Evolutionary conservation across 1,140 invertebrate genomes (phyloP).

Genomic region (Penaeus chinensis): DNA sequence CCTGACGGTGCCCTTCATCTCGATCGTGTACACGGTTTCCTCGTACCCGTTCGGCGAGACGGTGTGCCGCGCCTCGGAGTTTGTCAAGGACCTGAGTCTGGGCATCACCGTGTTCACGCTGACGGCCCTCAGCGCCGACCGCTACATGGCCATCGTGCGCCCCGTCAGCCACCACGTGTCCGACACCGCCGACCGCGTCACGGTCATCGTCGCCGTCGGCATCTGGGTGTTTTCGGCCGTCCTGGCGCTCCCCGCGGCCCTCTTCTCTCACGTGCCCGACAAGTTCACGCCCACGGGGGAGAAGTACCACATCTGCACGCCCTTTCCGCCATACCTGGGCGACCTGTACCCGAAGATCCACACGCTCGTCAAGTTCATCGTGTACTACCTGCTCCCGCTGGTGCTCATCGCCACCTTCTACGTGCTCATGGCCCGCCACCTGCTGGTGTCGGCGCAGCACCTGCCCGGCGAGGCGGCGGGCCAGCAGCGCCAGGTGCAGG

Average conservation of each 20-base stretch:
- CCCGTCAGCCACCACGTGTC: conserved; percentile 49
- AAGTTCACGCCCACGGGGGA: conserved; percentile 59
- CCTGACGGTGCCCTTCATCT: conserved; percentile 83
- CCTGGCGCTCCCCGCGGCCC: conserved; percentile 72
- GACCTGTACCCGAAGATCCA: conserved; percentile 75
- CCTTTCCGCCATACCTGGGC: conserved; percentile 58
- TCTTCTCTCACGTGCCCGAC: conserved; percentile 53
- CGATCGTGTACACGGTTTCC: conserved; percentile 84
- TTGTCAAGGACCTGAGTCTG: conserved; percentile 91
- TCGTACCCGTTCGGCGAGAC: conserved; percentile 85
- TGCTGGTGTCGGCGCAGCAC: conserved; percentile 83
- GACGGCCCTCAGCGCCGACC: conserved; percentile 88
- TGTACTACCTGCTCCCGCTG: conserved; percentile 85
- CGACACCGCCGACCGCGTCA: conserved; percentile 39
- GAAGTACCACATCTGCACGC: conserved; percentile 65
- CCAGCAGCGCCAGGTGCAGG: conserved; percentile 75
- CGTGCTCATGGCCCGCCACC: conserved; percentile 85
- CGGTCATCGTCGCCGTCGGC: conserved; percentile 61
- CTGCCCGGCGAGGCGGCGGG: conserved; percentile 71
- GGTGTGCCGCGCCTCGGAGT: conserved; percentile 85
- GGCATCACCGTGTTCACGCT: conserved; percentile 94
- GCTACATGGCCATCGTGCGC: conserved; percentile 86
- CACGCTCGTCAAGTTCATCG: conserved; percentile 61
- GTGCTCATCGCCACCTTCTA: conserved; percentile 88
- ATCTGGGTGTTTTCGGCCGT: conserved; percentile 86